Evolutionary conservation across 2,888 invertebrate species (phyloP).

Genomic region (Parnassius apollo): DNA sequence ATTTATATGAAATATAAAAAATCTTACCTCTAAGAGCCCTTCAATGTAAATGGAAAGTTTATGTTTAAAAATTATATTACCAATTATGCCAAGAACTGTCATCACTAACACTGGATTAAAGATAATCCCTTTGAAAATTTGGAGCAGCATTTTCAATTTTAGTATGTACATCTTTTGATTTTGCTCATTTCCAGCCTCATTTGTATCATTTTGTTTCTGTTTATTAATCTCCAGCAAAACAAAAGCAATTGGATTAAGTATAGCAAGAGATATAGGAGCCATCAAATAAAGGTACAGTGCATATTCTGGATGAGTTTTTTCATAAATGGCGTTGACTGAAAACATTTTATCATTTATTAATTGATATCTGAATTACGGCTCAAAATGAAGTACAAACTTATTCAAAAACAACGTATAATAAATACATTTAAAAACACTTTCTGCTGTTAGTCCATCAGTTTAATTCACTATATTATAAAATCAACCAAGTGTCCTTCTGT

Average conservation of each 20-base stretch:
- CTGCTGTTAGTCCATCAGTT: too few relatives aligned
- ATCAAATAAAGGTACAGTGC: slow-evolving; percentile 94
- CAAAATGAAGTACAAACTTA: too few relatives aligned
- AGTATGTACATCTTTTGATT: slow-evolving; percentile 45
- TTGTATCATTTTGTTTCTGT: slow-evolving; percentile 55
- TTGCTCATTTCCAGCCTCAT: slow-evolving; percentile 32
- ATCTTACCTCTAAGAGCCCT: slow-evolving; percentile 85
- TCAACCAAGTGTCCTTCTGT: too few relatives aligned
- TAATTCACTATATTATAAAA: too few relatives aligned
- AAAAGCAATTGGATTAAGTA: slow-evolving; percentile 95
- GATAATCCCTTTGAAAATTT: slow-evolving; percentile 86
- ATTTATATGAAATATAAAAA: slow-evolving; percentile 9
- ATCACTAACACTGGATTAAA: slow-evolving; percentile 95
- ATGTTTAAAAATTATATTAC: slow-evolving; percentile 90
- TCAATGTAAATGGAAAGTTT: slow-evolving; percentile 87
- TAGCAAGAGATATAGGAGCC: slow-evolving; percentile 95
- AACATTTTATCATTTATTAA: slow-evolving; percentile 28
- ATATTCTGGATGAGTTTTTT: slow-evolving; percentile 93
- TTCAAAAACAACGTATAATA: too few relatives aligned
- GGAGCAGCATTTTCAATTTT: slow-evolving; percentile 61
- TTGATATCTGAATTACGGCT: background rate
- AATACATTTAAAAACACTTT: too few relatives aligned
- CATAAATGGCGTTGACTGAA: slow-evolving; percentile 92
- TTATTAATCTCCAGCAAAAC: slow-evolving; percentile 92
- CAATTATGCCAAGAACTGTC: slow-evolving; percentile 94